phyloP scores from a whole-genome alignment of 1,140 invertebrate species.

The Homalodisca vitripennis region DNA sequence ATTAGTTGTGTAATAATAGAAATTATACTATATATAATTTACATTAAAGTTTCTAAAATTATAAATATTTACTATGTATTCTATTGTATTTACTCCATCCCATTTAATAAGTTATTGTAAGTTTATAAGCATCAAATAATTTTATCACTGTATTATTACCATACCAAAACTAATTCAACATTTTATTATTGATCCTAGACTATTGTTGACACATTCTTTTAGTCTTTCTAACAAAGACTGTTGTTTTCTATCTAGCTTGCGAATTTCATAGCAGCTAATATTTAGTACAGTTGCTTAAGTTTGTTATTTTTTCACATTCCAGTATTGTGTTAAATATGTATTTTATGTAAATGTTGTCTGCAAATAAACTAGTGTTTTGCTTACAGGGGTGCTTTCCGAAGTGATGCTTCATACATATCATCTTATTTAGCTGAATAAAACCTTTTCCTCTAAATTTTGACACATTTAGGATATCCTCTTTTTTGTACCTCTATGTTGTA shows the following conservation, averaged over 20 bases:
- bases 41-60: constrained; percentile 18
- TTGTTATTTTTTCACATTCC: constrained; percentile 26
- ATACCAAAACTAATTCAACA: neutral
- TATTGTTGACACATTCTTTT: neutral
- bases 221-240: neutral
- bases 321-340: constrained; percentile 25
- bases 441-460: neutral
- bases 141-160: neutral
- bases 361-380: constrained; percentile 26
- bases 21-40: constrained; percentile 20
- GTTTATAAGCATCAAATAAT: neutral
- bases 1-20: constrained; percentile 23
- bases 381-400: constrained; percentile 19
- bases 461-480: too few relatives aligned
- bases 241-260: neutral
- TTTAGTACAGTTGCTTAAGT: constrained; percentile 1
- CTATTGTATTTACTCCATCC: constrained; percentile 24
- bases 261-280: neutral
- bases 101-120: constrained; percentile 19
- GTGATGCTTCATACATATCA: constrained; percentile 2
- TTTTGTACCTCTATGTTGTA: too few relatives aligned
- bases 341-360: constrained; percentile 27
- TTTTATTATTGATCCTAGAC: neutral
- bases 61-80: constrained; percentile 24
- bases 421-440: neutral